These are phyloP conservation scores for Caloenas nicobarica DNA, from an alignment of 2,113 vertebrate species.

Conservation along the genomic window DNA sequence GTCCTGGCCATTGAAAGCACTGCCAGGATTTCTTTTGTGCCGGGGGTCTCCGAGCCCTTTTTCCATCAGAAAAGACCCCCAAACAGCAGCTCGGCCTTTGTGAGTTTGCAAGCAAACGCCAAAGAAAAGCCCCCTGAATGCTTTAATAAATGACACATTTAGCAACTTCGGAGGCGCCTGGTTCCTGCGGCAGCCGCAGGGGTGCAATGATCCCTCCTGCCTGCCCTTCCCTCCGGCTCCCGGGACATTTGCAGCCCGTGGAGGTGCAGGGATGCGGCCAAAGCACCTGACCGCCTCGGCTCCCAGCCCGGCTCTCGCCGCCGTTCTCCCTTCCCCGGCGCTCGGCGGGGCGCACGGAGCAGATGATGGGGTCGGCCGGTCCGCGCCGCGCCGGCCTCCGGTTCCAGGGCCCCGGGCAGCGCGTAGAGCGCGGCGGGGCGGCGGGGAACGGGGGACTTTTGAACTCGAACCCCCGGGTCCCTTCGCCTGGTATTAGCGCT, in stretches of 20 bases:
- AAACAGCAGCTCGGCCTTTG: conserved; percentile 81
- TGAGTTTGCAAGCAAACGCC: conserved; percentile 74
- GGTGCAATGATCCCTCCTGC: conserved; percentile 40
- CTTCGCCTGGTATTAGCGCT: neutral
- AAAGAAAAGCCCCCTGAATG: conserved; percentile 77
- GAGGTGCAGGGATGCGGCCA: neutral
- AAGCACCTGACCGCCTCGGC: neutral
- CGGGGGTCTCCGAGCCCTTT: conserved; percentile 77
- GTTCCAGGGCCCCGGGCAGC: neutral
- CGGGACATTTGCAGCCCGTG: conserved; percentile 9
- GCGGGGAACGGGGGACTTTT: neutral
- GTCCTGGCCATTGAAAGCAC: conserved; percentile 84
- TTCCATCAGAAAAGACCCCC: conserved; percentile 77
- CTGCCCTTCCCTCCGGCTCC: neutral
- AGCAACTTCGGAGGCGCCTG: conserved; percentile 70
- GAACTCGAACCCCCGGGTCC: fast-evolving
- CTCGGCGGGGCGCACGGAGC: neutral
- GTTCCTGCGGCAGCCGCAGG: conserved; percentile 56
- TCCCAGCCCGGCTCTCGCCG: neutral
- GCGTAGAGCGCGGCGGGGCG: neutral
- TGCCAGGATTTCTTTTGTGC: conserved; percentile 85
- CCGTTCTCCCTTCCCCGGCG: neutral
- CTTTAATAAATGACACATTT: conserved; percentile 76
- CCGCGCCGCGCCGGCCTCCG: neutral
- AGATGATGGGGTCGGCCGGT: neutral